Conservation (phyloP, 1,140 invertebrate genomes). For the Panagrolaimus sp. region DNA sequence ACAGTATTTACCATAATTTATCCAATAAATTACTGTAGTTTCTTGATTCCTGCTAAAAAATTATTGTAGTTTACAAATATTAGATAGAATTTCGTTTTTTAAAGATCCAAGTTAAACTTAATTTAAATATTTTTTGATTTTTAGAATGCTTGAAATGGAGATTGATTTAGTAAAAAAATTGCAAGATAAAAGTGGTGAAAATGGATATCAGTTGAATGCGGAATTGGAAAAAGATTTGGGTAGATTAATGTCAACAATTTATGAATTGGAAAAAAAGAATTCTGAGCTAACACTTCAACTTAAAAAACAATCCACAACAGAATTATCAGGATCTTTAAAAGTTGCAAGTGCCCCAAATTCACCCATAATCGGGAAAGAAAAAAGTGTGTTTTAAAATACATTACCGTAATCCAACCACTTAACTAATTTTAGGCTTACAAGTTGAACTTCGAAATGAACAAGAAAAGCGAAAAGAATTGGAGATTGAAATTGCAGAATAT, state of each 20-base stretch:
- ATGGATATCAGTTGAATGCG: conserved; percentile 24
- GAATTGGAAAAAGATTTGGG: conserved; percentile 50
- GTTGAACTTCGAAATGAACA: conserved; percentile 50
- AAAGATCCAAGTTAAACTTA: not conserved
- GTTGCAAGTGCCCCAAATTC: conserved; percentile 3
- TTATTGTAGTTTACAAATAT: too few species aligned
- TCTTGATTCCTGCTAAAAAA: too few species aligned
- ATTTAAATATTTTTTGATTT: not conserved
- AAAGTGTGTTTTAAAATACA: conserved; percentile 24
- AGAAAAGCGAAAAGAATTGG: conserved; percentile 43
- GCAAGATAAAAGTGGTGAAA: conserved; percentile 15
- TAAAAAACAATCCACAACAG: conserved; percentile 18
- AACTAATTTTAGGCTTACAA: conserved; percentile 32
- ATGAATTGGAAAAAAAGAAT: conserved; percentile 46
- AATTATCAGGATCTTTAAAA: not conserved
- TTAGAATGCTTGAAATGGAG: conserved; percentile 43
- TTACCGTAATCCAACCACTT: not conserved
- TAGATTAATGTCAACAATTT: conserved; percentile 39
- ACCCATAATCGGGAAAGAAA: conserved; percentile 14
- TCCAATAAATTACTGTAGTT: too few species aligned
- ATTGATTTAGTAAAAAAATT: conserved; percentile 35
- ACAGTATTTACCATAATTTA: too few species aligned
- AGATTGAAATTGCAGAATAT: conserved; percentile 47
- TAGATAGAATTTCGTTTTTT: too few species aligned
- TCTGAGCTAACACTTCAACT: conserved; percentile 42